Percentiles rank a stretch among this genome's conserved stretches.
These are phyloP conservation scores for Hylomyscus alleni DNA, from an alignment of 2,797 vertebrate genomes.

Conservation along the genomic window DNA sequence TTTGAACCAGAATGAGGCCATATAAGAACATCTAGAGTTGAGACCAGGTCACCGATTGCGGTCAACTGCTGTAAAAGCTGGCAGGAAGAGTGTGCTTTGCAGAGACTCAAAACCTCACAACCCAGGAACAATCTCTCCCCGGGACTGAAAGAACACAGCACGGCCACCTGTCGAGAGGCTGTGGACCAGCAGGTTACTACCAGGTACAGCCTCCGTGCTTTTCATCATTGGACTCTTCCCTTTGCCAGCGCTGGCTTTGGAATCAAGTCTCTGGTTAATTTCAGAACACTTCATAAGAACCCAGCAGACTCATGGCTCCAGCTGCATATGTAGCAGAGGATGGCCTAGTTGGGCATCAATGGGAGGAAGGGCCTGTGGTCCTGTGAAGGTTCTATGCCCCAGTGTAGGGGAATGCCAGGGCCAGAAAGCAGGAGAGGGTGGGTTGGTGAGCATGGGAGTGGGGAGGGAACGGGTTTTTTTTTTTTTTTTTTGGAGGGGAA, in stretches of 20 bases:
- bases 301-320: background rate
- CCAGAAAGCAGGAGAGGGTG: no score
- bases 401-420: no score
- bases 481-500: no score
- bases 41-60: background rate
- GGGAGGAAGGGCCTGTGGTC: no score
- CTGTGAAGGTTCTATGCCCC: no score
- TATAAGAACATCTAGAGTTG: background rate
- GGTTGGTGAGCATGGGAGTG: no score
- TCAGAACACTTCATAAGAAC: background rate
- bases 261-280: background rate
- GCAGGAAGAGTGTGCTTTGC: background rate
- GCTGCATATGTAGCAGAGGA: no score
- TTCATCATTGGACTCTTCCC: background rate
- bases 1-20: background rate
- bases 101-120: background rate
- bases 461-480: no score
- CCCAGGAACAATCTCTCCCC: background rate
- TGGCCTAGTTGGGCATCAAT: no score
- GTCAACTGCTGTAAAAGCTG: background rate
- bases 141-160: fast-evolving
- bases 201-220: background rate
- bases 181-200: fast-evolving
- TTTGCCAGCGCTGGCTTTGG: no score
- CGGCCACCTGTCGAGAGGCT: no score